A percentile compares a stretch with the other conserved stretches of the same genome.
Evolutionary conservation across 2,113 vertebrate genomes (phyloP).

Genomic region (Chascanopsetta lugubris): DNA sequence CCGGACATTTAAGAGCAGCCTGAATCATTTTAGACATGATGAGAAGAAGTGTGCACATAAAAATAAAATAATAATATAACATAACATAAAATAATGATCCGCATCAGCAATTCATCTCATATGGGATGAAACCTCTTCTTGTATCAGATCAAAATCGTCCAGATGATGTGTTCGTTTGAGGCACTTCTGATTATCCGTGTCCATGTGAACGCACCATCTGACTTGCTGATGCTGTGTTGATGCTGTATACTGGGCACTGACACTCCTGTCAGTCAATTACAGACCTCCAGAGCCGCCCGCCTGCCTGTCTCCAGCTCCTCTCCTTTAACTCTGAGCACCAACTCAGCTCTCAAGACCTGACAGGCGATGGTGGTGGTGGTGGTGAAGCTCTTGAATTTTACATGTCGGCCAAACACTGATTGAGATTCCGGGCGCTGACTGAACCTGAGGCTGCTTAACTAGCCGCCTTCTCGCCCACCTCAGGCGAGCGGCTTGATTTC

Average conservation of each 20-base stretch:
- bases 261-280: conserved; percentile 2
- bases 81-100: too few species aligned
- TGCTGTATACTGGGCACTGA: not conserved
- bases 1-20: too few species aligned
- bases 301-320: not conserved
- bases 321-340: conserved; percentile 10
- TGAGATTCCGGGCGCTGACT: conserved; percentile 43
- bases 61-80: too few species aligned
- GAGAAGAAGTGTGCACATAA: too few species aligned
- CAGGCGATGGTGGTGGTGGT: not conserved
- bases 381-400: conserved; percentile 29
- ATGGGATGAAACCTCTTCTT: too few species aligned
- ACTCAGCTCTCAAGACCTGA: not conserved
- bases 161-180: too few species aligned
- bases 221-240: too few species aligned
- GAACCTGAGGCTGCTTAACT: conserved; percentile 24
- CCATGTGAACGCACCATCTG: too few species aligned
- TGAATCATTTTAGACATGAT: too few species aligned
- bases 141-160: too few species aligned
- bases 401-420: conserved; percentile 45
- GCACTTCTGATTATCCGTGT: too few species aligned
- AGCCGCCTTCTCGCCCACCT: conserved; percentile 29
- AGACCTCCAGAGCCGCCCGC: not conserved
- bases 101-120: too few species aligned
- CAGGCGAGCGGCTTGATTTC: conserved; percentile 40